Evolutionary conservation across 2,797 vertebrate genomes (phyloP), one percentile per base, ranked within the genome.

Genomic region (Acanthurus lineatus): DNA sequence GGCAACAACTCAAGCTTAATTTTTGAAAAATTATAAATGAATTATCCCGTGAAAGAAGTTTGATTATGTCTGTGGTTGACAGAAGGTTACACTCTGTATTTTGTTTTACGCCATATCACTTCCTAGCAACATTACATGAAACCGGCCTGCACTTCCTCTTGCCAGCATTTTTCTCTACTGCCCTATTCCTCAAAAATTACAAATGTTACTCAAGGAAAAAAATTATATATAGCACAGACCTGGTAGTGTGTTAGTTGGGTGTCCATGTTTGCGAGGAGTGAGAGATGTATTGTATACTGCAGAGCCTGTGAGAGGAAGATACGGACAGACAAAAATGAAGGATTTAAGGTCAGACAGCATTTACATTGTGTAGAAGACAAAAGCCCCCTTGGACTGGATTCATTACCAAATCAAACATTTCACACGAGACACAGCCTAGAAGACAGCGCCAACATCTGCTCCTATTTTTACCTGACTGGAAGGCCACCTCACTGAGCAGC

Each of bases 401-500:
- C 25, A 25, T 25, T 25, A 25, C 25, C 25, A 25, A 25, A 25
- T 25, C 25, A 25, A 25, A 25, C 25, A 25, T 6, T 38, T 73
- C 12, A 35, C 38, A 80, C 44, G 6, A 15, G 22, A 58, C 6
- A n/a, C 2, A 45, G 48, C 5, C 40, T 44, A 6, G 6, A 19
- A 9, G 32, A 16, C 19, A 22, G 25, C 28, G 6, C 2, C 48
- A 35, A 38, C 51, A 1, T 6, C 6, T 38, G 28, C 47, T 49
- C 40, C 49, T 22, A 16, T 61, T 45, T 40, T 54, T 91, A 98
- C 97, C 97, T 73, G 97, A 98, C 84, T 98, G 97, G 91, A 99
- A 99, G 80, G 98, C 96, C 89, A 99, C 97, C 91, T 99, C 98
- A 4, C 98, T 99, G 95, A 99, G 97, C 95, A 99, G 96, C 97